These are phyloP conservation scores for Cyclina sinensis DNA, from an alignment of 1,140 invertebrate species.

Conservation along the genomic window DNA sequence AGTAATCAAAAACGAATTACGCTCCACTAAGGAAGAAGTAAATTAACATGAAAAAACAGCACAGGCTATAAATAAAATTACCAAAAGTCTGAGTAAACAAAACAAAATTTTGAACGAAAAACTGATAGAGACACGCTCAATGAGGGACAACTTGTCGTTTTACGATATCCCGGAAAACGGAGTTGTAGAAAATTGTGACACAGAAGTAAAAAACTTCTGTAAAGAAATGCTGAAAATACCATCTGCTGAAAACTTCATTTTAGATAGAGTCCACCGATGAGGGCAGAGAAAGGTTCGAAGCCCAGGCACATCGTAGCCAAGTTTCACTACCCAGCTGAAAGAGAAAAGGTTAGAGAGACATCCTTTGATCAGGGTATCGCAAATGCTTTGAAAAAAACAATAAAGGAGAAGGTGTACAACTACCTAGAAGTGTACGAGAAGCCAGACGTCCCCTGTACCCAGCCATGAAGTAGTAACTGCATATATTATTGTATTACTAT, in stretches of 20 bases:
- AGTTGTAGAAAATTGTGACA: background rate
- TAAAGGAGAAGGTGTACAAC: background rate
- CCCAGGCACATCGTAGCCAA: background rate
- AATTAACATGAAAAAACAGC: background rate
- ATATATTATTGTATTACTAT: too few species aligned
- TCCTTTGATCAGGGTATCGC: background rate
- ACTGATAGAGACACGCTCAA: conserved; percentile 5
- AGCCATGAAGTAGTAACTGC: too few species aligned
- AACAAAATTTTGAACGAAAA: background rate
- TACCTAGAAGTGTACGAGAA: conserved; percentile 2
- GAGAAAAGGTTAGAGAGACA: background rate
- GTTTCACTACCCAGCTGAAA: background rate
- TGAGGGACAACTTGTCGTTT: background rate
- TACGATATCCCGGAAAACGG: background rate
- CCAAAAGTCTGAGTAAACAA: background rate
- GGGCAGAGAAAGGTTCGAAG: background rate
- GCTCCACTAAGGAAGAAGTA: background rate
- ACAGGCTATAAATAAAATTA: background rate
- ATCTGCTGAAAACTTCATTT: background rate
- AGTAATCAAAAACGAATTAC: background rate
- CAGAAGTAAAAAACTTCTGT: background rate
- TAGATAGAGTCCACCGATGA: background rate
- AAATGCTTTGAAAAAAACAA: background rate
- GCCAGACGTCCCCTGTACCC: background rate
- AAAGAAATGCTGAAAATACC: background rate